A percentile compares a stretch with the other conserved stretches of the same genome.
Evolutionary conservation across 2,888 invertebrate genomes (phyloP).

Genomic region (Norana najaformis): DNA sequence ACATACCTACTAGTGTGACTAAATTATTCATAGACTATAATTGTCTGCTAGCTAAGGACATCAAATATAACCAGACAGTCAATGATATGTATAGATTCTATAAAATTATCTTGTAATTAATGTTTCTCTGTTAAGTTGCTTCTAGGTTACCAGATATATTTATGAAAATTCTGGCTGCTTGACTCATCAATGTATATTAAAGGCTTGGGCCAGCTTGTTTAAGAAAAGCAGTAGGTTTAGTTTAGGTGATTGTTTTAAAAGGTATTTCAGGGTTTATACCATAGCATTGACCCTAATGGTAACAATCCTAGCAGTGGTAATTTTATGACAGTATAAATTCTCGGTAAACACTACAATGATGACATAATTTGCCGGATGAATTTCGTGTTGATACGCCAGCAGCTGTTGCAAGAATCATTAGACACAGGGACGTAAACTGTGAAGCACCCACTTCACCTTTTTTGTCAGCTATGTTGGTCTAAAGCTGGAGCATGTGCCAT

Average conservation of each 20-base stretch:
- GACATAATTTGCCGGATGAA: slow-evolving; percentile 10
- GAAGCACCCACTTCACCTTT: background rate
- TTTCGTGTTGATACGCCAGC: background rate
- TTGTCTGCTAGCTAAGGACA: background rate
- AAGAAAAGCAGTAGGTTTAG: background rate
- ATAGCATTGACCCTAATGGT: background rate
- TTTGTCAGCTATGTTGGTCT: background rate
- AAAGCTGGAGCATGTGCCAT: background rate
- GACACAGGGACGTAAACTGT: background rate
- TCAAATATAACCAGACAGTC: background rate
- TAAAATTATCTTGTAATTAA: background rate
- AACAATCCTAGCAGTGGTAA: too few species aligned
- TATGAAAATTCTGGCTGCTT: background rate
- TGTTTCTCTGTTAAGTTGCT: background rate
- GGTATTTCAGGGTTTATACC: background rate
- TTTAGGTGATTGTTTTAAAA: background rate
- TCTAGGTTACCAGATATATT: background rate
- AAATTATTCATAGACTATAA: background rate
- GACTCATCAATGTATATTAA: background rate
- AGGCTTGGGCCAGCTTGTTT: background rate
- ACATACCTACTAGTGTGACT: background rate
- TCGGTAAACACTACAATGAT: background rate
- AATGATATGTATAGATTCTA: background rate
- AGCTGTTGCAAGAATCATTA: background rate
- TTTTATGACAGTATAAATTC: background rate